phyloP scores from a whole-genome alignment of 2,888 invertebrate genomes.

The Phanerotoma sp. region DNA sequence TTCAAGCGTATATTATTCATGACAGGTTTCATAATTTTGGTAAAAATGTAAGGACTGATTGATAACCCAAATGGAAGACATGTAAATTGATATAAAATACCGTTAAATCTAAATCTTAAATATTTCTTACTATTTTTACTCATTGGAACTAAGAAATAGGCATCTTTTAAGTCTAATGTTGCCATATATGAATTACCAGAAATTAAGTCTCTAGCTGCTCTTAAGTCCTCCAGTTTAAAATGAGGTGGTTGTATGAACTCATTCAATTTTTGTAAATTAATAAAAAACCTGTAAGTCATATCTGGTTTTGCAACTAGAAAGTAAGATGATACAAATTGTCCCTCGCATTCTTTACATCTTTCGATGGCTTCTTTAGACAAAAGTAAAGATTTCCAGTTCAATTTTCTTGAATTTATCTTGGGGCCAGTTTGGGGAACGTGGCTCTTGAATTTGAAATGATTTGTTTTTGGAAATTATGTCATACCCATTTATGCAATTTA shows the following conservation, averaged over 20 bases:
- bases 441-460: neutral
- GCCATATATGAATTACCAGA: conserved; percentile 13
- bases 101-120: conserved; percentile 33
- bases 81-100: conserved; percentile 33
- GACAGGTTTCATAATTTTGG: conserved; percentile 22
- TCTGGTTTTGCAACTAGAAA: conserved; percentile 27
- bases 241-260: conserved; percentile 21
- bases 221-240: conserved; percentile 28
- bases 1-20: conserved; percentile 2
- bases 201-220: conserved; percentile 20
- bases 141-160: conserved; percentile 31
- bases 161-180: conserved; percentile 23
- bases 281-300: conserved; percentile 22
- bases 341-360: conserved; percentile 14
- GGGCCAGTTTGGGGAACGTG: neutral
- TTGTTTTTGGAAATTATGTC: conserved; percentile 10
- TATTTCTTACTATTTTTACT: conserved; percentile 29
- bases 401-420: neutral
- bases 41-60: conserved; percentile 34
- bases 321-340: conserved; percentile 28
- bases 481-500: conserved; percentile 16
- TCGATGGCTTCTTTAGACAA: conserved; percentile 11
- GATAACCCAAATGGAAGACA: conserved; percentile 36
- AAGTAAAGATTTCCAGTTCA: conserved; percentile 5
- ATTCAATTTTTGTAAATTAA: conserved; percentile 26